Conservation (phyloP, 2,888 invertebrate genomes). For the Caenorhabditis auriculariae region DNA sequence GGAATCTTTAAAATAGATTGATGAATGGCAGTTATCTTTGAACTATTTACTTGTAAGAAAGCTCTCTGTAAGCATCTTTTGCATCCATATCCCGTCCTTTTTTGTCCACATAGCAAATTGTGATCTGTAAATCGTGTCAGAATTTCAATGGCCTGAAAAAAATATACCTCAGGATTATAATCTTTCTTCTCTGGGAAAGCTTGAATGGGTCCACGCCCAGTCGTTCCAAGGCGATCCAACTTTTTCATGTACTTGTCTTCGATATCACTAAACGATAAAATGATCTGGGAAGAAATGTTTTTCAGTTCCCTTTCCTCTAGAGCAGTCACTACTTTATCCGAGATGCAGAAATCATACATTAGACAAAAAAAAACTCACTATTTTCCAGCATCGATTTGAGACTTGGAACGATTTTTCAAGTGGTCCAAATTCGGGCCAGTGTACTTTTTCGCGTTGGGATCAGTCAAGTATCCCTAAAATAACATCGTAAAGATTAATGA, state of each 20-base stretch:
- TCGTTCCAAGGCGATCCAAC: conserved; percentile 60
- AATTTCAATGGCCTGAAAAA: neutral
- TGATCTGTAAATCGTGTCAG: conserved; percentile 18
- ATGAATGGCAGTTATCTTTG: neutral
- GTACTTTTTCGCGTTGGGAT: conserved; percentile 34
- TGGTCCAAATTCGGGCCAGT: conserved; percentile 50
- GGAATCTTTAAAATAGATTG: conserved; percentile 80
- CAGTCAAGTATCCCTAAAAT: conserved; percentile 36
- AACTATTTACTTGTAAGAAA: conserved; percentile 64
- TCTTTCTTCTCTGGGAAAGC: conserved; percentile 59
- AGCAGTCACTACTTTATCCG: neutral
- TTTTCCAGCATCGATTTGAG: conserved; percentile 47
- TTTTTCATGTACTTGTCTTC: conserved; percentile 64
- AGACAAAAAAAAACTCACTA: conserved; percentile 36
- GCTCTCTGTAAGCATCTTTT: conserved; percentile 85
- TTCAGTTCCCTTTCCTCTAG: neutral
- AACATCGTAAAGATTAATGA: too few relatives aligned
- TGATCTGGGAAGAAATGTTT: neutral
- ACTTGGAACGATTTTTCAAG: conserved; percentile 47
- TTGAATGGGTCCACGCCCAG: conserved; percentile 55
- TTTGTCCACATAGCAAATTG: conserved; percentile 81
- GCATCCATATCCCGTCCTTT: conserved; percentile 86
- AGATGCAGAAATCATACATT: neutral
- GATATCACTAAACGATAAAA: conserved; percentile 55
- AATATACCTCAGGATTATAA: conserved; percentile 65